Percentiles rank a stretch among this genome's conserved stretches.
phyloP scores from a whole-genome alignment of 2,113 vertebrate genomes.

The Puffinus mauretanicus region DNA sequence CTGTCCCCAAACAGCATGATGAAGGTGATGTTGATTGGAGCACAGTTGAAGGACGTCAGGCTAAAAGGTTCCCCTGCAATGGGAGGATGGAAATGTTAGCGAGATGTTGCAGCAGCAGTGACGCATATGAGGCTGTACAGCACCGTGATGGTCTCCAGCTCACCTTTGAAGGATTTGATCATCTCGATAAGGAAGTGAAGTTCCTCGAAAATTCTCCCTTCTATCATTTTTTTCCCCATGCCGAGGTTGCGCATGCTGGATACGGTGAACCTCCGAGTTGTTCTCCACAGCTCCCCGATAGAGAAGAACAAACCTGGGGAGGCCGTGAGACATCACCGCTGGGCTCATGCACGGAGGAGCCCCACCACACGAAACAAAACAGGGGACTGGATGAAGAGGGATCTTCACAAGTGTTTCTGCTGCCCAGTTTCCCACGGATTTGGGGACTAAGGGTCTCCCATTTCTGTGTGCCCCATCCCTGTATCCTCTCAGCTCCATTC shows the following conservation, averaged over 20 bases:
- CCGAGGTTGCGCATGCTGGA: constrained; percentile 73
- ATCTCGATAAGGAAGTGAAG: constrained; percentile 57
- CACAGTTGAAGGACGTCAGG: constrained; percentile 66
- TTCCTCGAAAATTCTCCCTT: constrained; percentile 65
- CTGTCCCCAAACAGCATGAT: constrained; percentile 72
- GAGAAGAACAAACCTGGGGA: constrained; percentile 77
- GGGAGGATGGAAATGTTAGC: background rate
- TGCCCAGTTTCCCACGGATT: background rate
- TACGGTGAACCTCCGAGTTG: constrained; percentile 65
- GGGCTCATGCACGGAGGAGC: background rate
- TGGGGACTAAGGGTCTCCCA: background rate
- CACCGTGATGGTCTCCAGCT: background rate
- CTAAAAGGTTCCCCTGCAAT: constrained; percentile 67
- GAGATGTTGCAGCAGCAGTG: background rate
- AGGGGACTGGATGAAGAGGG: background rate
- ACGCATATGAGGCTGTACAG: fast-evolving
- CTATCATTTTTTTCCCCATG: constrained; percentile 59
- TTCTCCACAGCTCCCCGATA: constrained; percentile 71
- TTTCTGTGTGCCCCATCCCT: background rate
- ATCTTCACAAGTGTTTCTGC: background rate
- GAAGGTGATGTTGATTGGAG: constrained; percentile 77
- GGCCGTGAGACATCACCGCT: background rate
- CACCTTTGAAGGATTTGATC: constrained; percentile 74
- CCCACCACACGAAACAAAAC: background rate
- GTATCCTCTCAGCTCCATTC: background rate